A percentile compares a stretch with the other conserved stretches of the same genome.
Evolutionary conservation across 2,888 invertebrate species (phyloP).

Genomic region (Drosophila parthenogenetica): DNA sequence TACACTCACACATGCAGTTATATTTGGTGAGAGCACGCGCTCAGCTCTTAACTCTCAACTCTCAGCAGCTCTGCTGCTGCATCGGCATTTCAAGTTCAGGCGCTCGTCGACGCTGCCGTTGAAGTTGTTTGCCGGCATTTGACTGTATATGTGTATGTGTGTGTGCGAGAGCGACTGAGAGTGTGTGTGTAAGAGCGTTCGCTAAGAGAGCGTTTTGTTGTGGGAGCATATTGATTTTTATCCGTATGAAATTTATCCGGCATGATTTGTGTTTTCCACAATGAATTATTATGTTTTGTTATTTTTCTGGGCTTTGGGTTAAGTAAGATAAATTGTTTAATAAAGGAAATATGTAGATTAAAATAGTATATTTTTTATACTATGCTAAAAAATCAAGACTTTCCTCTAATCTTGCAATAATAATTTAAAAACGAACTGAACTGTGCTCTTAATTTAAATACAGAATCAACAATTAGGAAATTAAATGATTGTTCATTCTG

Average conservation of each 20-base stretch:
- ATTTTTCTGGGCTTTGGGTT: background rate
- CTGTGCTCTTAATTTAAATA: no score
- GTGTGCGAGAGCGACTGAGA: constrained; percentile 7
- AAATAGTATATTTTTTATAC: no score
- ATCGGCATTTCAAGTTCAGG: constrained; percentile 80
- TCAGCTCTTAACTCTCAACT: constrained; percentile 33
- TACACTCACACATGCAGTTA: constrained; percentile 21
- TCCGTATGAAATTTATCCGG: constrained; percentile 55
- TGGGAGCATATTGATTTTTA: constrained; percentile 54
- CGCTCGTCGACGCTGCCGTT: constrained; percentile 39
- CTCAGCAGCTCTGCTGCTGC: constrained; percentile 45
- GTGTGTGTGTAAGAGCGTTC: constrained; percentile 20
- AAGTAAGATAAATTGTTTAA: background rate
- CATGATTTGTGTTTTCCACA: constrained; percentile 30
- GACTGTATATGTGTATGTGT: constrained; percentile 22
- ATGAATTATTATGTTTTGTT: constrained; percentile 19
- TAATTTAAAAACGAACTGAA: no score
- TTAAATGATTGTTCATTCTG: no score
- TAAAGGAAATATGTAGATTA: background rate
- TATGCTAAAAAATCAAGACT: no score
- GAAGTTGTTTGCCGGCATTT: constrained; percentile 78
- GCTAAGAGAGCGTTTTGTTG: constrained; percentile 32
- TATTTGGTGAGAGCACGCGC: constrained; percentile 47
- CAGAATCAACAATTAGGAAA: no score
- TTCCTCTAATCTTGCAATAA: no score